Percentiles rank a stretch among this genome's conserved stretches.
Conservation (phyloP, 1,140 invertebrate species). For the Matsumurasca onukii region DNA sequence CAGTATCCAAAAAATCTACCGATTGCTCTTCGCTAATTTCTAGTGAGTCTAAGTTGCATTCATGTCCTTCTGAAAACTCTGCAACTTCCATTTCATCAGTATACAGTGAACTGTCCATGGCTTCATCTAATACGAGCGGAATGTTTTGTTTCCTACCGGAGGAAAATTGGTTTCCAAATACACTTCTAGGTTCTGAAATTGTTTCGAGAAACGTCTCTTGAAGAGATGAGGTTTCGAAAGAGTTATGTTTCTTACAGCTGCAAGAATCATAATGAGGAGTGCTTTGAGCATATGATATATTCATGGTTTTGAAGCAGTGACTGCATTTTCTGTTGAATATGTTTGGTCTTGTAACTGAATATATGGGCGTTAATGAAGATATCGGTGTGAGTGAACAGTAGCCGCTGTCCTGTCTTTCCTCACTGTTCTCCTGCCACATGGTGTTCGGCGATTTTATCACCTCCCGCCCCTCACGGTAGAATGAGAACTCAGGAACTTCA, state of each 20-base stretch:
- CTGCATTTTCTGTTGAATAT: background rate
- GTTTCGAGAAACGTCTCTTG: background rate
- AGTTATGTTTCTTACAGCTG: background rate
- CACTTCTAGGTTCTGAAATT: background rate
- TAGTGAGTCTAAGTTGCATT: background rate
- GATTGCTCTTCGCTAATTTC: conserved; percentile 11
- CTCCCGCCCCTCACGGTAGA: no score
- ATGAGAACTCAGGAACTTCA: no score
- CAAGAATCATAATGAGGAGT: background rate
- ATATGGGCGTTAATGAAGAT: background rate
- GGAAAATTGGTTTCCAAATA: background rate
- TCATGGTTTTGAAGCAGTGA: background rate
- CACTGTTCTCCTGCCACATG: no score
- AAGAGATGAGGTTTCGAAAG: background rate
- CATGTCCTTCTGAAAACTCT: background rate
- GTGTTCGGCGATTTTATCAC: no score
- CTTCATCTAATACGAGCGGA: background rate
- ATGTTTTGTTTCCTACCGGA: background rate
- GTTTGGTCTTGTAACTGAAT: no score
- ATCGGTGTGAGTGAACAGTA: background rate
- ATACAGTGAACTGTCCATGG: conserved; percentile 12
- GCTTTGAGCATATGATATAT: background rate
- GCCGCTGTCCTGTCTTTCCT: background rate
- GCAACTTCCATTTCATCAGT: conserved; percentile 5
- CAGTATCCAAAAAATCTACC: background rate